Conservation (phyloP, 1,140 invertebrate genomes). For the Paracyclopina nana region DNA sequence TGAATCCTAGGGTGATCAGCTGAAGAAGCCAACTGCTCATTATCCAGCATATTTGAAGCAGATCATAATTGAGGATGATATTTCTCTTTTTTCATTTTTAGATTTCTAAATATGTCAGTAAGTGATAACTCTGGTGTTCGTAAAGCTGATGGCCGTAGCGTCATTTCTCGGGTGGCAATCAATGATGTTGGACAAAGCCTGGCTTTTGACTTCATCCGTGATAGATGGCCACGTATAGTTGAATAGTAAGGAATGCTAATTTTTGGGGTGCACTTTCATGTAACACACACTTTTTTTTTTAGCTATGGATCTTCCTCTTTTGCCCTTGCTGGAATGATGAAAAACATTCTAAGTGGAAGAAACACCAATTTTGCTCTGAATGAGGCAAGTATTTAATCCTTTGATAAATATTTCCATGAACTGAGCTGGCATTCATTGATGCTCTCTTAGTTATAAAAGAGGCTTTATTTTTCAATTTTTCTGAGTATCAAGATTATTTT, state of each 20-base stretch:
- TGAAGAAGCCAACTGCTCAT: too few species aligned
- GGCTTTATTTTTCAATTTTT: too few species aligned
- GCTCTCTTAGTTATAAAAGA: too few species aligned
- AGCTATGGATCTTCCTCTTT: conserved; percentile 1
- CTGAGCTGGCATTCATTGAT: too few species aligned
- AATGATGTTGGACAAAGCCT: neutral
- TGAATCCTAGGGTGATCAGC: too few species aligned
- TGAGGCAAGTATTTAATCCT: neutral
- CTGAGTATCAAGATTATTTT: too few species aligned
- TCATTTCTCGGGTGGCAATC: neutral
- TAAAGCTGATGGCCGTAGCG: neutral
- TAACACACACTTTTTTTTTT: neutral
- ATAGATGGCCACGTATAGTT: neutral
- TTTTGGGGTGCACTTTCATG: neutral
- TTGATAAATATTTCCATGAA: neutral
- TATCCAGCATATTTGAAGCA: too few species aligned
- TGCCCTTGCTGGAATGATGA: neutral
- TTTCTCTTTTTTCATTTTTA: conserved; percentile 29
- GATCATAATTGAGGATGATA: conserved; percentile 10
- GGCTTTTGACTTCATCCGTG: neutral
- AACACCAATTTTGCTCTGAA: neutral
- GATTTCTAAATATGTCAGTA: neutral
- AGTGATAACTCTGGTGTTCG: neutral
- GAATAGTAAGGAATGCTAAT: neutral
- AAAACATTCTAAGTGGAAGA: neutral